phyloP scores from a whole-genome alignment of 2,797 vertebrate species.

The Adelosebastes latens region DNA sequence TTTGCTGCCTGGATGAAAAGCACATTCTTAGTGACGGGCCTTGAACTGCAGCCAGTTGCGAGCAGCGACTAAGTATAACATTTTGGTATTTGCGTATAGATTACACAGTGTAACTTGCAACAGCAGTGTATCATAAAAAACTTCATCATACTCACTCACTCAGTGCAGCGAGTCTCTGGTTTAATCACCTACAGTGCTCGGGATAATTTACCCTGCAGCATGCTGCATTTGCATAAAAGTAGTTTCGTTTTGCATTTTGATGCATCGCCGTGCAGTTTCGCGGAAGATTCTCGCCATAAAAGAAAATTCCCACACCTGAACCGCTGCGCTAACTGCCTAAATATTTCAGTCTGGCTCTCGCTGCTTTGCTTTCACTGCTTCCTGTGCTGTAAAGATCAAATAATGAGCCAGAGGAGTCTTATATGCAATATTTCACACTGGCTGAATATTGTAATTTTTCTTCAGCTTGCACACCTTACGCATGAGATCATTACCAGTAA shows the following conservation, averaged over 20 bases:
- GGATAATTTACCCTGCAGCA: constrained; percentile 62
- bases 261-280: constrained; percentile 41
- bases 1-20: neutral
- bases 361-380: constrained; percentile 24
- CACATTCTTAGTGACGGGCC: neutral
- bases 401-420: constrained; percentile 40
- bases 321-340: constrained; percentile 21
- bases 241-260: constrained; percentile 66
- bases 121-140: constrained; percentile 38
- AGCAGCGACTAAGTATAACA: constrained; percentile 1
- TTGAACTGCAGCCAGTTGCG: neutral
- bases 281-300: constrained; percentile 27
- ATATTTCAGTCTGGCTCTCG: constrained; percentile 32
- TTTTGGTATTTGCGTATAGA: constrained; percentile 25
- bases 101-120: constrained; percentile 35
- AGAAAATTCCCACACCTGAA: constrained; percentile 48
- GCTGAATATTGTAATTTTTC: constrained; percentile 21
- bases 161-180: constrained; percentile 32
- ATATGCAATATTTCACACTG: constrained; percentile 29
- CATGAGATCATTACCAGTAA: constrained; percentile 38
- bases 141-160: constrained; percentile 43
- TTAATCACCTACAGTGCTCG: constrained; percentile 66
- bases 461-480: constrained; percentile 7
- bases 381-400: constrained; percentile 39
- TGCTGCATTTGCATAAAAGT: constrained; percentile 68